phyloP scores from a whole-genome alignment of 2,113 vertebrate genomes.

The Proteles cristata region DNA sequence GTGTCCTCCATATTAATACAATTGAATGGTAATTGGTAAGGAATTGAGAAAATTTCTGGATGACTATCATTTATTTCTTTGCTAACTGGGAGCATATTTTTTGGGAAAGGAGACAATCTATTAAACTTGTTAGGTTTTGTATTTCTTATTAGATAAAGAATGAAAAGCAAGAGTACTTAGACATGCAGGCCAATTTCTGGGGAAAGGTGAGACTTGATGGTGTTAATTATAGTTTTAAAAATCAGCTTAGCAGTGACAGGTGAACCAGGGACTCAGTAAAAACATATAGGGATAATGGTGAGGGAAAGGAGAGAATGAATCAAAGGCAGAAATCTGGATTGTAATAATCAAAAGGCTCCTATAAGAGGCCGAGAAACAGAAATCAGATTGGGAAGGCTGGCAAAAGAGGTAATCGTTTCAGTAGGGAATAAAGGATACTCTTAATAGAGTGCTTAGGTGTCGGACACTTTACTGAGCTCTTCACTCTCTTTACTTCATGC shows the following conservation, averaged over 20 bases:
- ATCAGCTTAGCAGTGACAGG: not conserved
- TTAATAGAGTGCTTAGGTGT: not conserved
- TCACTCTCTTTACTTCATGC: not conserved
- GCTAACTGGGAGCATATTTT: not conserved
- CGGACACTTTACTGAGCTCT: not conserved
- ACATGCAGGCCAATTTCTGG: not conserved
- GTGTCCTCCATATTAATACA: not conserved
- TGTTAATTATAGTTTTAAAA: not conserved
- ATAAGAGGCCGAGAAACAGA: not conserved
- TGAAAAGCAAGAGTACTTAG: not conserved
- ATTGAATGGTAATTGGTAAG: not conserved
- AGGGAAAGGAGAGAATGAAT: not conserved
- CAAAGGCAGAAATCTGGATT: not conserved
- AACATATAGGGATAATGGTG: not conserved
- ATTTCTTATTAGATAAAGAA: not conserved
- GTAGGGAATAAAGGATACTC: not conserved
- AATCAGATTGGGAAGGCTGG: not conserved
- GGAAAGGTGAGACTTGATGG: not conserved
- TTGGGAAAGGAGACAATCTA: not conserved
- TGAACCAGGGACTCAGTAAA: not conserved
- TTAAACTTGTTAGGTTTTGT: not conserved
- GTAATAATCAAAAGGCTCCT: not conserved
- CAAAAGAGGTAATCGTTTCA: not conserved
- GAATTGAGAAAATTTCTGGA: not conserved
- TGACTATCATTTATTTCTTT: not conserved